Conservation (phyloP, 35 echinoderm and acorn worm genomes). For the Apostichopus japonicus region DNA sequence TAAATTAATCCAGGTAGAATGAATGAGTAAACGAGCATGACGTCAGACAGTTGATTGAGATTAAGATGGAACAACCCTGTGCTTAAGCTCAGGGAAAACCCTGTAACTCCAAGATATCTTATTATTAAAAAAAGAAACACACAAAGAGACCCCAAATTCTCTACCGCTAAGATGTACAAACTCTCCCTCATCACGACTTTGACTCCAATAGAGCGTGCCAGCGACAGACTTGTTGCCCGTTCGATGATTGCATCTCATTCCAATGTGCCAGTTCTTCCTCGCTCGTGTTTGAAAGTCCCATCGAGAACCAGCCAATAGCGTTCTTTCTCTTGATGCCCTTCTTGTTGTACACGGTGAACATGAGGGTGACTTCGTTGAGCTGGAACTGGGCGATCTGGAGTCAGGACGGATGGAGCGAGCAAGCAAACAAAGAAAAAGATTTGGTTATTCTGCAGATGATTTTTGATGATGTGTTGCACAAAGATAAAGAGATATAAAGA, state of each 20-base stretch:
- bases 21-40: too few species aligned
- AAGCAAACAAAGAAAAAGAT: not conserved
- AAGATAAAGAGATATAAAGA: too few species aligned
- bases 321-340: constrained; percentile 97
- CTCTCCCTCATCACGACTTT: constrained; percentile 42
- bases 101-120: too few species aligned
- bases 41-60: too few species aligned
- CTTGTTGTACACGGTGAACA: constrained; percentile 98
- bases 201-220: constrained; percentile 90
- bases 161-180: too few species aligned
- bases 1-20: too few species aligned
- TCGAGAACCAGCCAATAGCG: constrained; percentile 97
- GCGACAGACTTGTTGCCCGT: constrained; percentile 91
- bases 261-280: constrained; percentile 96
- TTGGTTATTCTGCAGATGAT: too few species aligned
- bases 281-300: constrained; percentile 95
- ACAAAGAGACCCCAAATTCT: too few species aligned
- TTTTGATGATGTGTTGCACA: too few species aligned
- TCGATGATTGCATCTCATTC: constrained; percentile 94
- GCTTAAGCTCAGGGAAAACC: too few species aligned
- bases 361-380: constrained; percentile 89
- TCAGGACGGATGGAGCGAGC: not conserved
- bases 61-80: too few species aligned
- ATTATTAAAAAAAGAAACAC: too few species aligned
- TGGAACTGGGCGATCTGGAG: constrained; percentile 96